A percentile compares a stretch with the other conserved stretches of the same genome.
Conservation (phyloP, 1,140 invertebrate species). For the Drosophila grimshawi region DNA sequence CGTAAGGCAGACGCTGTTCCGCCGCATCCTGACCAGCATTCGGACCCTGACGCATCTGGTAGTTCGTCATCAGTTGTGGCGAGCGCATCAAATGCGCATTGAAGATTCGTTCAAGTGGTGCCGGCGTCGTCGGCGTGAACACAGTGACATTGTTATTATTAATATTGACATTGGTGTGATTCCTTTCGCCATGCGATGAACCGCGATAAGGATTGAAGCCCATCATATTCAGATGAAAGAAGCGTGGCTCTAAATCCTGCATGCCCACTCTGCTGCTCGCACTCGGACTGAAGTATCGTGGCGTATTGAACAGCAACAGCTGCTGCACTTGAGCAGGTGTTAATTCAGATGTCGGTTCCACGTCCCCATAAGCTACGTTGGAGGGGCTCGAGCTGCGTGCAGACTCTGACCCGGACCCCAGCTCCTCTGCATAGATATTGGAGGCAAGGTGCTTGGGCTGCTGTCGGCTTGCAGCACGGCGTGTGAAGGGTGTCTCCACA, state of each 20-base stretch:
- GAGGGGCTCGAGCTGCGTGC: not conserved
- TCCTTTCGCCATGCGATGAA: not conserved
- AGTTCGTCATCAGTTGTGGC: slow-evolving; percentile 28
- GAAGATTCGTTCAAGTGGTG: not conserved
- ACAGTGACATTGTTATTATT: slow-evolving; percentile 2
- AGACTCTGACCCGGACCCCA: not conserved
- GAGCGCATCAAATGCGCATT: not conserved
- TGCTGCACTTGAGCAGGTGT: slow-evolving; percentile 1
- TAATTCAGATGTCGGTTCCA: slow-evolving; percentile 8
- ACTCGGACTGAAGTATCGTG: not conserved
- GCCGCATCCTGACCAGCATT: not conserved
- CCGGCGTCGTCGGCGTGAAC: not conserved
- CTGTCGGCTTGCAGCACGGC: not conserved
- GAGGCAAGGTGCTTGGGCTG: not conserved
- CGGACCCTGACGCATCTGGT: slow-evolving; percentile 42
- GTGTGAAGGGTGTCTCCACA: slow-evolving; percentile 7
- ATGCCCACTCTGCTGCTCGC: not conserved
- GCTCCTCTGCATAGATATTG: slow-evolving; percentile 2
- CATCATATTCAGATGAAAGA: not conserved
- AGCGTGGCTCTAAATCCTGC: not conserved
- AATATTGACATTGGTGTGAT: not conserved
- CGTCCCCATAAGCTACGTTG: not conserved
- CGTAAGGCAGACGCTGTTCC: slow-evolving; percentile 16
- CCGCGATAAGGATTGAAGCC: too few relatives aligned
- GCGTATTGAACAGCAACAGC: slow-evolving; percentile 12